Conservation (phyloP, 2,888 invertebrate genomes). For the Apodemia duryi region DNA sequence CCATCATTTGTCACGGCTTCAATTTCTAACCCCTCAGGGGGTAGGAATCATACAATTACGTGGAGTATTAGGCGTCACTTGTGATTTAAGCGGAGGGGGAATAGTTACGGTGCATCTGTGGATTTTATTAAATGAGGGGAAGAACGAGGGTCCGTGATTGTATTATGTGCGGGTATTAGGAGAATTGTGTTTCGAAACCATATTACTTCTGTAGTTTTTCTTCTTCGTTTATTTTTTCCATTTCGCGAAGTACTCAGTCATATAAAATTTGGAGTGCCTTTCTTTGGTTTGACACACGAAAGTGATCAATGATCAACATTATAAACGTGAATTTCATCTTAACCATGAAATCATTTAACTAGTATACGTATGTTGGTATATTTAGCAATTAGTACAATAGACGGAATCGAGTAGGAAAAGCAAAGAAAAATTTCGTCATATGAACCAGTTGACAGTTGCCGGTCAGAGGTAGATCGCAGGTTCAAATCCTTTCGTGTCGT, state of each 20-base stretch:
- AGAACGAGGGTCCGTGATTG: slow-evolving; percentile 16
- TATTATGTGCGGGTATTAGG: slow-evolving; percentile 11
- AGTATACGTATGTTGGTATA: no score
- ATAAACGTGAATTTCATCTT: no score
- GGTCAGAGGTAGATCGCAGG: no score
- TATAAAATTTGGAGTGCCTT: not conserved
- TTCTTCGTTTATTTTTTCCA: not conserved
- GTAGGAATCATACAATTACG: slow-evolving; percentile 29
- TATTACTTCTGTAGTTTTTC: slow-evolving; percentile 9
- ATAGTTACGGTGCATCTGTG: slow-evolving; percentile 29
- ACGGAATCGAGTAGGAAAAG: no score
- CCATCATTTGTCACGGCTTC: slow-evolving; percentile 29
- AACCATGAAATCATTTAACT: no score
- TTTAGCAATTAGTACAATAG: no score
- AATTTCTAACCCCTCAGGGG: slow-evolving; percentile 27
- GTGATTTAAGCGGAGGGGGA: slow-evolving; percentile 30
- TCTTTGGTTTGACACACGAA: no score
- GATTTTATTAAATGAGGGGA: slow-evolving; percentile 27
- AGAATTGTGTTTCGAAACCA: slow-evolving; percentile 13
- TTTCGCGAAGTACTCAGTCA: not conserved
- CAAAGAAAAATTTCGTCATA: no score
- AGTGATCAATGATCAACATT: no score
- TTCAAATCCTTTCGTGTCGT: no score
- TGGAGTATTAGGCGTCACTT: slow-evolving; percentile 32
- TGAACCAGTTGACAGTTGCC: no score